Conservation (phyloP, 2,113 vertebrate genomes). For the Oreochromis niloticus region DNA sequence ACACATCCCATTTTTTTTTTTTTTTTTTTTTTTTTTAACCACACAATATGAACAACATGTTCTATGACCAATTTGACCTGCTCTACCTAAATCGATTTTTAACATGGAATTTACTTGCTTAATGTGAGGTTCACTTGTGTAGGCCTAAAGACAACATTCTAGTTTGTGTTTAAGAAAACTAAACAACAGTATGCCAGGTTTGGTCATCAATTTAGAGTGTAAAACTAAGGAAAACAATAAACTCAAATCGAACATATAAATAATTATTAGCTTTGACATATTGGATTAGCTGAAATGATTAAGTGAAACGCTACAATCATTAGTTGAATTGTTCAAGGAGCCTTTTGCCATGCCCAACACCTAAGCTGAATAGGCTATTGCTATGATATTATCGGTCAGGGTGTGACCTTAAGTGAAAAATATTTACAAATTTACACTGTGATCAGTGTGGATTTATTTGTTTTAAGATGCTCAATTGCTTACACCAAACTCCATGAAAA, state of each 20-base stretch:
- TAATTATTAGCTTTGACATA: not conserved
- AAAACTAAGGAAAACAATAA: not conserved
- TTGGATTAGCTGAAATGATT: not conserved
- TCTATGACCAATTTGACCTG: not conserved
- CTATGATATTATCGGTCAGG: not conserved
- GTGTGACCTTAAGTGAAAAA: not conserved
- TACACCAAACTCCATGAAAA: not conserved
- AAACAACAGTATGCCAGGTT: not conserved
- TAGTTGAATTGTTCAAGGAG: not conserved
- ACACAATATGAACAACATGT: not conserved
- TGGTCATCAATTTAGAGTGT: not conserved
- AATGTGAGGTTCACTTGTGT: not conserved
- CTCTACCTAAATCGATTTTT: not conserved
- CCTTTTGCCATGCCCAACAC: not conserved
- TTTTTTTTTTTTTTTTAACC: not conserved
- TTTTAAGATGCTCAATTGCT: not conserved
- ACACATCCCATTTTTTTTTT: not conserved
- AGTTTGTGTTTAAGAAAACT: not conserved
- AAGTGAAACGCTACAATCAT: not conserved
- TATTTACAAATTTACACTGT: not conserved
- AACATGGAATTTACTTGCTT: not conserved
- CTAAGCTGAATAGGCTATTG: not conserved
- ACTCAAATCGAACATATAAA: not conserved
- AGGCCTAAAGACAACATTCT: not conserved
- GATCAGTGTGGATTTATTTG: not conserved